A percentile compares a stretch with the other conserved stretches of the same genome.
These are phyloP conservation scores for Cephalopterus ornatus DNA, from an alignment of 2,113 vertebrate species.

Conservation along the genomic window DNA sequence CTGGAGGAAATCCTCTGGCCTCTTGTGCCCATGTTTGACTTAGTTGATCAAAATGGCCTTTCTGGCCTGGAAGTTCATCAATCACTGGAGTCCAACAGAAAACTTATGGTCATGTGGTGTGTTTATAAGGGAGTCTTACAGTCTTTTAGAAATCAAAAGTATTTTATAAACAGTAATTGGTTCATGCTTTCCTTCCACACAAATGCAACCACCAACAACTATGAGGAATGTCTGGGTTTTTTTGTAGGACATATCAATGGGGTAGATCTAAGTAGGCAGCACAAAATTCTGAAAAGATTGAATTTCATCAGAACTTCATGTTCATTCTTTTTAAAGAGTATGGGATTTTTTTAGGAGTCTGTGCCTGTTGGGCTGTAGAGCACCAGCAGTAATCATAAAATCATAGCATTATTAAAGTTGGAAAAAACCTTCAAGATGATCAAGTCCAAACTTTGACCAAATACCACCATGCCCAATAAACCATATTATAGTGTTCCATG, in stretches of 20 bases:
- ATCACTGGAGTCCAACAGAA: neutral
- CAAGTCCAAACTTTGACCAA: neutral
- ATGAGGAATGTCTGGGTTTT: neutral
- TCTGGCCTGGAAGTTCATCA: neutral
- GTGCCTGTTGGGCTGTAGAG: neutral
- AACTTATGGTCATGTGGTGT: neutral
- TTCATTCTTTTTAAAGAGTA: neutral
- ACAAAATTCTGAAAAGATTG: rapidly evolving
- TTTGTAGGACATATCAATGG: neutral
- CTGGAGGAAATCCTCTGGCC: neutral
- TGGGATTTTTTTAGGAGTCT: neutral
- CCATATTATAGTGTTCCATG: neutral
- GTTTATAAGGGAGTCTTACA: neutral
- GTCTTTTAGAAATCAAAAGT: neutral
- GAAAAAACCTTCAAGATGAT: neutral
- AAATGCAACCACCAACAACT: neutral
- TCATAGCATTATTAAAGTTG: neutral
- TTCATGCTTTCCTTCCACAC: neutral
- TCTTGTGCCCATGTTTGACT: neutral
- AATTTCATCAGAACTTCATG: neutral
- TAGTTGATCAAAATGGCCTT: neutral
- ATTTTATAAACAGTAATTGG: neutral
- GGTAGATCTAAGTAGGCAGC: neutral
- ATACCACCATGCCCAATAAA: neutral
- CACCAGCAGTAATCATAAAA: neutral